Evolutionary conservation across 2,113 vertebrate species (phyloP), one percentile per base, ranked within the genome.

Genomic region (Stomatorhinus ivindoensis): DNA sequence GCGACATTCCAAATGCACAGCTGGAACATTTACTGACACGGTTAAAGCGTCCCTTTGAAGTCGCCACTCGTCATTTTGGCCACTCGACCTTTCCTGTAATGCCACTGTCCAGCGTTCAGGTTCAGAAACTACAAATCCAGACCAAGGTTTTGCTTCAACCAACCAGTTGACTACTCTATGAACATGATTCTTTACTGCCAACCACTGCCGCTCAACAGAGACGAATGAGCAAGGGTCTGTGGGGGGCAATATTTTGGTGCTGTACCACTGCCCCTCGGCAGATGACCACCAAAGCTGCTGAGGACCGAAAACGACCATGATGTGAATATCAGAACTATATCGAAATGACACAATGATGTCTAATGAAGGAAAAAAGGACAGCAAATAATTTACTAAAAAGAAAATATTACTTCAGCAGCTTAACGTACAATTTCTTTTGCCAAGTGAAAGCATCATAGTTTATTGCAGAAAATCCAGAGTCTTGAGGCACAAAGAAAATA

Each of bases 61-160:
- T 55, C 48, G 0, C 46, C n/a, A 50, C 35, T 42, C 19, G 76
- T 83, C 50, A 35, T 82, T 53, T 44, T 6, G 35, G 27, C 61
- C 50, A 44, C 48, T 48, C 53, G 39, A 89, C 73, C 88, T 89
- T 89, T 82, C 88, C 69, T 53, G 47, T 80, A 80, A 80, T 39
- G 73, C 73, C 35, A 17, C 73, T 42, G 73, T 5, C 24, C 55
- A n/a, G 55, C n/a, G 55, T n/a, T 61, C 55, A 61, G 24, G 24
- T 61, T 61, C 55, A 61, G 55, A 9, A 61, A 9, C 21, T 61
- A 61, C 24, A 61, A 9, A 61, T 61, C 55, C 55, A 61, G 24
- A n/a, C 55, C 21, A 9, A 61, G 55, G 24, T 61, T 61, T 61
- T n/a, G 24, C n/a, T 61, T 61, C 24, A n/a, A n/a, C 55, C 55